phyloP scores from a whole-genome alignment of 1,140 invertebrate genomes.

The Camponotus pennsylvanicus region DNA sequence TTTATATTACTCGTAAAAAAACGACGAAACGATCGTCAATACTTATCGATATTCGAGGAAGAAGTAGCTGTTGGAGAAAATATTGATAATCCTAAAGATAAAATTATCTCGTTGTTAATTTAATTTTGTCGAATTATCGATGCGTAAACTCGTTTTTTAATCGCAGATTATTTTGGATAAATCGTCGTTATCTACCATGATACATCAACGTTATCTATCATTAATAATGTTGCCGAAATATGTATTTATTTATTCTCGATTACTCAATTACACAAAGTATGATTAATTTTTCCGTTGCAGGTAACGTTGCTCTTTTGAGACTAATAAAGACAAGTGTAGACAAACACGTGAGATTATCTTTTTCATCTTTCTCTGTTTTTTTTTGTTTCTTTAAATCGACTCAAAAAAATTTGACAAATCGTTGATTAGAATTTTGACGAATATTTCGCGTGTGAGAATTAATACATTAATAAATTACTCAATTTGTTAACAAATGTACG shows the following conservation, averaged over 20 bases:
- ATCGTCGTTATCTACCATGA: neutral
- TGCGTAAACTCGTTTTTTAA: neutral
- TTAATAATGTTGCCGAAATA: constrained; percentile 29
- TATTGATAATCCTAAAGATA: constrained; percentile 22
- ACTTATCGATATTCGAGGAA: constrained; percentile 28
- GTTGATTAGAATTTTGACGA: neutral
- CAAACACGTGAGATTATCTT: neutral
- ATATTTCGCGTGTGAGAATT: neutral
- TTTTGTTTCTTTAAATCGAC: neutral
- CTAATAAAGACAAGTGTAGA: neutral
- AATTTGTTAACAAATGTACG: neutral
- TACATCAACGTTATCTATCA: neutral
- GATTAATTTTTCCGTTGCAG: constrained; percentile 9
- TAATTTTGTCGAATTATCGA: constrained; percentile 43
- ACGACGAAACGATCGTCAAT: neutral
- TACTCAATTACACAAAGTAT: neutral
- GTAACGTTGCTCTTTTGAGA: neutral
- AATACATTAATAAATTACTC: neutral
- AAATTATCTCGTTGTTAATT: constrained; percentile 43
- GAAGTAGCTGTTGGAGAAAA: constrained; percentile 3
- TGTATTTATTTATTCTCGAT: constrained; percentile 13
- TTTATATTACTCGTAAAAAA: neutral
- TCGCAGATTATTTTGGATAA: constrained; percentile 32
- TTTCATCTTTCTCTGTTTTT: neutral
- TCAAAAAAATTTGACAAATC: neutral